A percentile compares a stretch with the other conserved stretches of the same genome.
Conservation (phyloP, 2,113 vertebrate genomes). For the Nibea albiflora region DNA sequence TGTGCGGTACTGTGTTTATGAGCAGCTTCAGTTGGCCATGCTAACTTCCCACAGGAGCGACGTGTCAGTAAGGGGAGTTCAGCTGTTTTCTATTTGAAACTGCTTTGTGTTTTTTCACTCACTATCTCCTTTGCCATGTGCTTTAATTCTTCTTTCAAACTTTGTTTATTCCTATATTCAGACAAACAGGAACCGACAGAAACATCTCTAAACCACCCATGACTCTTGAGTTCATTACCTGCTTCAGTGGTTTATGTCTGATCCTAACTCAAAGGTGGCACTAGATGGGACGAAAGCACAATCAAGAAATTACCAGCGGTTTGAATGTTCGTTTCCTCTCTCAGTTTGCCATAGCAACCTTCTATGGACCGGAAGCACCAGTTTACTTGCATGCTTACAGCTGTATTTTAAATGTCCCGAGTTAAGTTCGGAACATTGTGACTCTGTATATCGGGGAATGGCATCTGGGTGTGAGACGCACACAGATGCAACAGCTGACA, state of each 20-base stretch:
- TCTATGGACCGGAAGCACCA: background rate
- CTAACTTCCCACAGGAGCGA: background rate
- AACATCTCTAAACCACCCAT: too few relatives aligned
- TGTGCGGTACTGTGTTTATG: background rate
- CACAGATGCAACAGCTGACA: slow-evolving; percentile 6
- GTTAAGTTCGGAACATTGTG: background rate
- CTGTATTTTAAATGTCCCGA: too few relatives aligned
- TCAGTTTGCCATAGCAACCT: background rate
- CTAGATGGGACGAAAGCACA: too few relatives aligned
- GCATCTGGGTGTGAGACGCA: background rate
- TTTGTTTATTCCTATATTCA: background rate
- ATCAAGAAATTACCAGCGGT: too few relatives aligned
- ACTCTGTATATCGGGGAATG: background rate
- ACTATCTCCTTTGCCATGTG: background rate
- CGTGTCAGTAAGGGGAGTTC: background rate
- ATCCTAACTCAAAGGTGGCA: too few relatives aligned
- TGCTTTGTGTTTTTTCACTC: background rate
- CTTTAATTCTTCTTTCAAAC: background rate
- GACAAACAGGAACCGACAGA: too few relatives aligned
- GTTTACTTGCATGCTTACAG: too few relatives aligned
- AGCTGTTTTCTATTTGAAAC: background rate
- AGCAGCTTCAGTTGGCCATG: background rate
- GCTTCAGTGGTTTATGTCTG: too few relatives aligned
- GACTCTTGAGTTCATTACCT: too few relatives aligned
- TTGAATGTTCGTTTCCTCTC: too few relatives aligned